phyloP scores from a whole-genome alignment of 1,140 invertebrate genomes.

The Lithobius niger region DNA sequence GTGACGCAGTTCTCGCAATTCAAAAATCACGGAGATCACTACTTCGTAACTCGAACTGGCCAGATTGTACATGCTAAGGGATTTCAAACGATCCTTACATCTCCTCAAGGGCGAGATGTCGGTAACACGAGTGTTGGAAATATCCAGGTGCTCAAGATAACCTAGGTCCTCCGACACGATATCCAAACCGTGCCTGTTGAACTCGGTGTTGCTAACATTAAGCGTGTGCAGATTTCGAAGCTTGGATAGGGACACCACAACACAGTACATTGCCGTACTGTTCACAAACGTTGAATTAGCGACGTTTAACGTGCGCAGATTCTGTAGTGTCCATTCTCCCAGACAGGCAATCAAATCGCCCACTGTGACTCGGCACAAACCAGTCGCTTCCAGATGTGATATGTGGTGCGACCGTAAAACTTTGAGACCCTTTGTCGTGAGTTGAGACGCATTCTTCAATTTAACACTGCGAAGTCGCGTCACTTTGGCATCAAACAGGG shows the following conservation, averaged over 20 bases:
- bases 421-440: constrained; percentile 48
- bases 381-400: constrained; percentile 43
- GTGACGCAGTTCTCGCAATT: constrained; percentile 43
- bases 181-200: constrained; percentile 51
- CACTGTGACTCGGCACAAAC: constrained; percentile 43
- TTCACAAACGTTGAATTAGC: constrained; percentile 48
- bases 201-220: constrained; percentile 57
- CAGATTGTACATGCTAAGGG: constrained; percentile 49
- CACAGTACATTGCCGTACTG: constrained; percentile 36
- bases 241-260: constrained; percentile 35
- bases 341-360: constrained; percentile 54
- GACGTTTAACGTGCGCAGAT: constrained; percentile 50
- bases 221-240: constrained; percentile 43
- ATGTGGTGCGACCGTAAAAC: constrained; percentile 50
- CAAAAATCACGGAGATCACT: constrained; percentile 41
- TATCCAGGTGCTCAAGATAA: constrained; percentile 50
- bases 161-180: constrained; percentile 55
- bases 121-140: constrained; percentile 51
- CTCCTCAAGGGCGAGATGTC: constrained; percentile 49
- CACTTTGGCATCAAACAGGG: constrained; percentile 48
- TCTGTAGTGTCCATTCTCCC: constrained; percentile 53
- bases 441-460: constrained; percentile 30
- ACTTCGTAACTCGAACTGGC: constrained; percentile 29
- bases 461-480: constrained; percentile 43
- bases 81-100: constrained; percentile 45